Base-by-base conservation (phyloP, 2,113 vertebrate species). In the Ageneiosus marmoratus region DNA sequence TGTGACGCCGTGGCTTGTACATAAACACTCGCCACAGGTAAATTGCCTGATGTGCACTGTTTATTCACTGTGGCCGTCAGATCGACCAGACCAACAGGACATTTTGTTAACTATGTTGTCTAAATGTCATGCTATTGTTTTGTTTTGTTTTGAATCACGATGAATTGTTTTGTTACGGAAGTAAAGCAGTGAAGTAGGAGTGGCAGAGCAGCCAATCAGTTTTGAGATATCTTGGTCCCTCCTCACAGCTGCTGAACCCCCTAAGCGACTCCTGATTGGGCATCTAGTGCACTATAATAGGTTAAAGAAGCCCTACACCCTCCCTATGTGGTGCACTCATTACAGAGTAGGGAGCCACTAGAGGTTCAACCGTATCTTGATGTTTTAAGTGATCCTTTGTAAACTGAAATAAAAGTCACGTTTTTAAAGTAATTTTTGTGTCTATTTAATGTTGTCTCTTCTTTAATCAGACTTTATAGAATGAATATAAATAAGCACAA, bases 1-100 rank as follows among this genome's bases (percentile, higher is more conserved):
- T 97, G 93, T 86, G 93, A 95, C 89, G 89, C 92, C 24, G 90
- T 97, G 76, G 88, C 88, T 88, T 85, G 85, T 82, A 63, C 82
- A 70, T 83, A 75, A 72, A 58, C 75, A 13, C 16, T 75, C 70
- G 58, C 55, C 55, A 84, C 77, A 77, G 83, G 80, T 87, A 81
- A 81, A 73, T 9, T 48, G 12, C 24, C 20, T 44, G 67, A 4
- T n/a, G 65, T 69, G 44, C 44, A 72, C 4, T 22, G 60, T 1
- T 44, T 53, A 53, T 32, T 37, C 18, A 15, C 20, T 11, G 32
- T 58, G 29, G 11, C 46, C n/a, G 51, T 80, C 41, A 55, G 32
- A 83, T 62, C 62, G n/a, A 29, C 53, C 27, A 48, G 67, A 62
- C 83, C 46, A 41, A 50, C 5, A 63, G 15, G 41, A 34, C 73